Percentiles rank a stretch among this genome's conserved stretches.
These are phyloP conservation scores for Cirrhinus molitorella DNA, from an alignment of 2,797 vertebrate genomes.

Conservation along the genomic window DNA sequence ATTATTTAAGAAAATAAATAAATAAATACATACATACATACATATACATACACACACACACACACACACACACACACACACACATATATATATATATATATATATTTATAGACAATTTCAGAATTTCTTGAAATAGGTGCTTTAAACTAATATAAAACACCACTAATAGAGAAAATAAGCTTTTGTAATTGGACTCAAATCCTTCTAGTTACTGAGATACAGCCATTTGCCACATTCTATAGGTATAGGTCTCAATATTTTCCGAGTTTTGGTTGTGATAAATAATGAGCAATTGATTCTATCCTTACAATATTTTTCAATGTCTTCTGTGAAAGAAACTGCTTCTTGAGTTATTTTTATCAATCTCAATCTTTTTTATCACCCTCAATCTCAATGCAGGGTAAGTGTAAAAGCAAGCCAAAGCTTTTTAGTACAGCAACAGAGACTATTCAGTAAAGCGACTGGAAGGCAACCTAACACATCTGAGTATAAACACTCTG, in stretches of 20 bases:
- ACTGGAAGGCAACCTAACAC: slow-evolving; percentile 3
- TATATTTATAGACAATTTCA: neutral
- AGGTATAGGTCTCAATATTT: neutral
- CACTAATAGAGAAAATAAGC: neutral
- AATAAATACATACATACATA: too few relatives aligned
- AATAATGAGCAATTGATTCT: neutral
- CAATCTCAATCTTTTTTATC: neutral
- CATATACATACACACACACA: too few relatives aligned
- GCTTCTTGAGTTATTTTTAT: slow-evolving; percentile 15
- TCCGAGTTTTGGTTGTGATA: neutral
- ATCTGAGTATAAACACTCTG: slow-evolving; percentile 1
- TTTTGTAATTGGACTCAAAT: neutral
- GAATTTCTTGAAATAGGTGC: neutral
- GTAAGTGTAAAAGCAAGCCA: neutral
- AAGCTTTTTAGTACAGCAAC: neutral
- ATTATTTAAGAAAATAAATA: too few relatives aligned
- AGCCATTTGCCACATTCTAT: neutral
- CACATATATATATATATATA: too few relatives aligned
- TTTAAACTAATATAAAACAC: neutral
- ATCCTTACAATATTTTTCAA: neutral
- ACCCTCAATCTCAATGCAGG: slow-evolving; percentile 3
- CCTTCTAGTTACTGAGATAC: neutral
- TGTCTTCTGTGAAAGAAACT: neutral
- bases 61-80: too few relatives aligned
- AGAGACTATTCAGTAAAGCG: slow-evolving; percentile 5